Conservation (phyloP, 2,113 vertebrate species). For the Mobula birostris region DNA sequence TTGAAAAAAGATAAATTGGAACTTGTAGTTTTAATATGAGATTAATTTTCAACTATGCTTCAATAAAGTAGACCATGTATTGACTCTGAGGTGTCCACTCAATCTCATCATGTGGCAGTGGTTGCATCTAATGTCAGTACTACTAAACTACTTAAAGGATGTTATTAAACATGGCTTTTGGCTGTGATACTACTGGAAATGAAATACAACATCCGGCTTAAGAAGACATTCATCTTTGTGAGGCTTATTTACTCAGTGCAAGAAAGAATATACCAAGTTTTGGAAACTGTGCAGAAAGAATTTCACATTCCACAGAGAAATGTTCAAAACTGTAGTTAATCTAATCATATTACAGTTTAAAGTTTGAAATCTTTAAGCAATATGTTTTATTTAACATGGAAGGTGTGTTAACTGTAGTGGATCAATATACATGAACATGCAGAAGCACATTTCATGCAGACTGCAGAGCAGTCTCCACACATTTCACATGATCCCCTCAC, state of each 20-base stretch:
- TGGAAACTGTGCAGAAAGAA: background rate
- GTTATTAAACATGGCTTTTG: background rate
- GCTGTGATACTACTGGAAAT: background rate
- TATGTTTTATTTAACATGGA: too few species aligned
- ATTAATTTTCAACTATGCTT: background rate
- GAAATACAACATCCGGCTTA: background rate
- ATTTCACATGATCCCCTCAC: too few species aligned
- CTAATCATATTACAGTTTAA: too few species aligned
- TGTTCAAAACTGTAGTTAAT: too few species aligned
- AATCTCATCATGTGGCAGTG: background rate
- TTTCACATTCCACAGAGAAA: background rate
- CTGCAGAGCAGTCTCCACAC: too few species aligned
- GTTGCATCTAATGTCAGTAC: background rate
- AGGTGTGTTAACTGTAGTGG: too few species aligned
- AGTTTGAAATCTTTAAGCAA: too few species aligned
- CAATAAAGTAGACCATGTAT: background rate
- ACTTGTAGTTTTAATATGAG: background rate
- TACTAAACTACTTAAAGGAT: background rate
- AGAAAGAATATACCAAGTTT: background rate
- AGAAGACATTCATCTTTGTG: background rate
- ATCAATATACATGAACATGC: too few species aligned
- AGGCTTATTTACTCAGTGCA: background rate
- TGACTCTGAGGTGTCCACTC: too few species aligned
- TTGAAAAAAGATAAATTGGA: background rate
- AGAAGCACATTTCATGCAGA: too few species aligned